Evolutionary conservation across 2,888 invertebrate species (phyloP), one percentile per base, ranked within the genome.

Genomic region (Rhaphigaster nebulosa): DNA sequence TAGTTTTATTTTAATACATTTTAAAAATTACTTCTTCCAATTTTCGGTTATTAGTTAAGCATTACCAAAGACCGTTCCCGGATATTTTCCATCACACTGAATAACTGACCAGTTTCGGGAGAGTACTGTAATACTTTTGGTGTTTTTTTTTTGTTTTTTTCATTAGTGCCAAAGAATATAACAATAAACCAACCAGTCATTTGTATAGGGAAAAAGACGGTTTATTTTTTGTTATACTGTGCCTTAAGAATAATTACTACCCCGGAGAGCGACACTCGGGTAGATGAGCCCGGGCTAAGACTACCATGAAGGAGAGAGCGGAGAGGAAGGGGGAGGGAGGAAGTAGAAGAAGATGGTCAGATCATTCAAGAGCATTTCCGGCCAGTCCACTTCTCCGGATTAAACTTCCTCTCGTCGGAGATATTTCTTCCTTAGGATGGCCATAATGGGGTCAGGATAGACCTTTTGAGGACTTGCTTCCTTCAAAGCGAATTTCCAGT

Each of bases 311-410:
- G 70, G 34, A 34, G 34, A 18, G 70, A 4, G 34, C 18, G 29
- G 34, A 34, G 29, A 29, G n/a, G 60, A 29, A n/a, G 60, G 1
- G 12, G 70, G 18, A 3, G 5, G 18, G 34, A 5, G 34, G 34
- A 18, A 10, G 70, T 5, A 70, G 34, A 34, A 70, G 70, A 70
- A 70, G 70, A 70, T 70, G 70, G 70, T 70, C 70, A 70, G 70
- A 70, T 70, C 70, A 70, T 70, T 70, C 41, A 84, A 45, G 80
- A 84, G 41, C 80, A 84, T 84, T 84, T 84, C 80, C 80, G 45
- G 41, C 23, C 41, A 15, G 80, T 84, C 80, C 80, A 84, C 80
- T 84, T 84, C 80, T 84, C 80, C 80, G 80, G 80, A 84, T 84
- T 84, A 84, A 84, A 84, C 45, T 84, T 70, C 70, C 70, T 34